Percentiles rank a stretch among this genome's conserved stretches.
phyloP scores from a whole-genome alignment of 1,140 invertebrate species.

The Nomia melanderi region DNA sequence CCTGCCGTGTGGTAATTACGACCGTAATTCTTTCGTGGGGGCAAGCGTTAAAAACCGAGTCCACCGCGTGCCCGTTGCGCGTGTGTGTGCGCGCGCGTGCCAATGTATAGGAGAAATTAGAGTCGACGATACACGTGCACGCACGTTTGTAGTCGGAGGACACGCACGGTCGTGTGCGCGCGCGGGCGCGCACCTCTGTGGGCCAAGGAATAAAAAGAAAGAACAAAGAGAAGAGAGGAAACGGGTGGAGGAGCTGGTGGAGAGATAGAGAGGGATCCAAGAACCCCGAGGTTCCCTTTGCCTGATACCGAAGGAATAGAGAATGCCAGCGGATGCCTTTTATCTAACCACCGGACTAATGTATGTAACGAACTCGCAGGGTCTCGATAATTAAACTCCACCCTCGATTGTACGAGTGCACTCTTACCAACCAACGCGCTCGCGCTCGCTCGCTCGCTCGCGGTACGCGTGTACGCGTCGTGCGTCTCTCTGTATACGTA shows the following conservation, averaged over 20 bases:
- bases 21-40: conserved; percentile 48
- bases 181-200: not conserved
- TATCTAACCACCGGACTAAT: conserved; percentile 46
- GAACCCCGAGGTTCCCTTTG: conserved; percentile 7
- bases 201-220: not conserved
- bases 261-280: not conserved
- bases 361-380: conserved; percentile 52
- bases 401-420: conserved; percentile 19
- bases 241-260: not conserved
- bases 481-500: not conserved
- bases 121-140: too few species aligned
- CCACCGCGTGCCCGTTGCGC: conserved; percentile 15
- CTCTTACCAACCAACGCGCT: too few species aligned
- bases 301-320: conserved; percentile 11
- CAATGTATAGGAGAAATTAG: too few species aligned
- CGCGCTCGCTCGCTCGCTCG: not conserved
- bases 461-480: too few species aligned
- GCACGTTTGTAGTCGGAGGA: too few species aligned
- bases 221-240: conserved; percentile 1
- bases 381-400: conserved; percentile 55
- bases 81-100: not conserved
- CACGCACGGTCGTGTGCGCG: not conserved
- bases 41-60: conserved; percentile 45
- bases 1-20: conserved; percentile 52
- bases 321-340: conserved; percentile 43